Percentiles rank a stretch among this genome's conserved stretches.
phyloP scores from a whole-genome alignment of 35 echinoderm and acorn worm genomes.

The Nesometra sesokonis region DNA sequence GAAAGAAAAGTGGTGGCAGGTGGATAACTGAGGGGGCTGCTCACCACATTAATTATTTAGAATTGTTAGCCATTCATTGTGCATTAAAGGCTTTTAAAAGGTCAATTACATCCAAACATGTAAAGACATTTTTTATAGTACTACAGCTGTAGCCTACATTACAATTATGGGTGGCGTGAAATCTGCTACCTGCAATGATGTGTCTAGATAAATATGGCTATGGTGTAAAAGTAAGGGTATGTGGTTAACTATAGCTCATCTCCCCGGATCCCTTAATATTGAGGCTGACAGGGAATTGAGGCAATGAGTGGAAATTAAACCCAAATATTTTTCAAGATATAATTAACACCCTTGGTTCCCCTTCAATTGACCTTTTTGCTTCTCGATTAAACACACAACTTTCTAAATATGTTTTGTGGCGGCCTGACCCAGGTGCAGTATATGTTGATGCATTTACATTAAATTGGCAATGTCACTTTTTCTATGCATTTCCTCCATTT shows the following conservation, averaged over 20 bases:
- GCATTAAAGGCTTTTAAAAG: no score
- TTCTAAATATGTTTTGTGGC: neutral
- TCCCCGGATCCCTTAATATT: neutral
- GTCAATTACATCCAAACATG: no score
- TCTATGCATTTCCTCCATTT: neutral
- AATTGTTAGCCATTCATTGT: no score
- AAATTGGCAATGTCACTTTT: neutral
- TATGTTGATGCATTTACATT: neutral
- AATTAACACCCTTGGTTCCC: neutral
- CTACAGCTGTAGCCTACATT: no score
- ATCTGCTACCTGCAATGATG: no score
- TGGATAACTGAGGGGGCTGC: no score
- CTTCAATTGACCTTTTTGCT: conserved; percentile 2
- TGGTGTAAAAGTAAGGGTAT: no score
- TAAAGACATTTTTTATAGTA: no score
- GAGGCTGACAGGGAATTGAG: neutral
- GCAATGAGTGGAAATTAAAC: neutral
- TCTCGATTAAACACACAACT: neutral
- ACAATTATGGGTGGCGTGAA: no score
- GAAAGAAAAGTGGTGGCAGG: no score
- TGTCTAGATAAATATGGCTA: no score
- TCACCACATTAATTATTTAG: neutral
- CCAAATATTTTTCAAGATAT: neutral
- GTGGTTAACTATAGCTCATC: no score
- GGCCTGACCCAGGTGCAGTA: neutral